Evolutionary conservation across 2,888 invertebrate species (phyloP).

Genomic region (Willowsia nigromaculata): DNA sequence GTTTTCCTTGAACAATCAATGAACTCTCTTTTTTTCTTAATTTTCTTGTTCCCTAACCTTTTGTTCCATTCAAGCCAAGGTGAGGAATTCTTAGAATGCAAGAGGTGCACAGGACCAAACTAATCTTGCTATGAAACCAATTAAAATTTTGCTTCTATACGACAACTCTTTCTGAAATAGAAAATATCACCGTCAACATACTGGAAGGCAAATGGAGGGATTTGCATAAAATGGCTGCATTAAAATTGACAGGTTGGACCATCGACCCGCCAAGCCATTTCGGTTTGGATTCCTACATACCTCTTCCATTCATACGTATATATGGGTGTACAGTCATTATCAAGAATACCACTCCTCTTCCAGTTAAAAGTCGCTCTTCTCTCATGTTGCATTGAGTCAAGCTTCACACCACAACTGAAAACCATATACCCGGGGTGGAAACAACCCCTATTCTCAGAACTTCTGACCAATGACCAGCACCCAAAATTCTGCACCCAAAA

Average conservation of each 20-base stretch:
- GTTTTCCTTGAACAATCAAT: slow-evolving; percentile 69
- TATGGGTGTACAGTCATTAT: background rate
- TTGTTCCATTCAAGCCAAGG: slow-evolving; percentile 39
- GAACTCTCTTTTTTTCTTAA: slow-evolving; percentile 51
- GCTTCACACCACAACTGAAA: background rate
- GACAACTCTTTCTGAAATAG: background rate
- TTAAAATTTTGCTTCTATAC: background rate
- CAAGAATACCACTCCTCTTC: background rate
- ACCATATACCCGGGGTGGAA: background rate
- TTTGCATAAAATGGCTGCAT: background rate
- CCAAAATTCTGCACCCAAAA: background rate
- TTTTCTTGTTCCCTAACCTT: slow-evolving; percentile 37
- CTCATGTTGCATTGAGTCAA: background rate
- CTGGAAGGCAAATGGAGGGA: background rate
- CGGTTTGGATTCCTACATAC: background rate
- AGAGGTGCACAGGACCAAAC: background rate
- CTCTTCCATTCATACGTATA: background rate
- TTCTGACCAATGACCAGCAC: slow-evolving; percentile 9
- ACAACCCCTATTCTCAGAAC: slow-evolving; percentile 17
- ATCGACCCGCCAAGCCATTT: background rate
- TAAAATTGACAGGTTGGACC: background rate
- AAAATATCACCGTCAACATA: background rate
- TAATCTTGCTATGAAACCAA: background rate
- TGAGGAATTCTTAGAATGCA: slow-evolving; percentile 43
- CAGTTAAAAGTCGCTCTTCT: background rate